A percentile compares a stretch with the other conserved stretches of the same genome.
Evolutionary conservation across 2,888 invertebrate genomes (phyloP).

Genomic region (Melipona beecheii): DNA sequence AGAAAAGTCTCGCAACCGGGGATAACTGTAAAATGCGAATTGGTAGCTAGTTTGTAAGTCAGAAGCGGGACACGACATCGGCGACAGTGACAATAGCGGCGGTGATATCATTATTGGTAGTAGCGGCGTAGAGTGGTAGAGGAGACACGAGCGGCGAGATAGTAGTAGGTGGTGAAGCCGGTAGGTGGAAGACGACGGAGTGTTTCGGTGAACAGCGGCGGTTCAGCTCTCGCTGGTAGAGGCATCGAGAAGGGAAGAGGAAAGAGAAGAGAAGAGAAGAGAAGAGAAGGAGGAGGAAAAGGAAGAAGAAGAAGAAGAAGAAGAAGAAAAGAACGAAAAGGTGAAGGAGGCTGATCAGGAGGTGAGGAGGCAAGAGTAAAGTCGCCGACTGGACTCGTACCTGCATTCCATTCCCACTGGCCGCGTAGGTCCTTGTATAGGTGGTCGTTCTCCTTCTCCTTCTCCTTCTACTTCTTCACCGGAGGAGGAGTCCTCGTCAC

Average conservation of each 20-base stretch:
- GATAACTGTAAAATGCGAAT: background rate
- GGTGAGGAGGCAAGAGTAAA: constrained; percentile 72
- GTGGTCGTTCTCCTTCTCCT: constrained; percentile 75
- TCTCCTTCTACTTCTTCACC: constrained; percentile 59
- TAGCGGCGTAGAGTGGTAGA: constrained; percentile 33
- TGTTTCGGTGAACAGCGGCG: constrained; percentile 75
- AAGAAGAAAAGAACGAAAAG: constrained; percentile 52
- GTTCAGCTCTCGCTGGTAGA: constrained; percentile 50
- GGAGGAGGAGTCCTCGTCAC: constrained; percentile 40
- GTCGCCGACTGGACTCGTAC: constrained; percentile 81
- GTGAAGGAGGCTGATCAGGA: constrained; percentile 71
- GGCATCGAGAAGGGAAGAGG: constrained; percentile 50
- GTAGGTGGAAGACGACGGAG: constrained; percentile 68
- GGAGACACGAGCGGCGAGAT: constrained; percentile 28
- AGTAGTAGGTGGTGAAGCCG: constrained; percentile 65
- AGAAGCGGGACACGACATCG: constrained; percentile 6
- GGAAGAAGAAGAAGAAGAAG: constrained; percentile 40
- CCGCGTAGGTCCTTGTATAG: constrained; percentile 83
- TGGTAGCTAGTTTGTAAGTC: background rate
- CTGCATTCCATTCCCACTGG: constrained; percentile 84
- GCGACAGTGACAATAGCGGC: constrained; percentile 37
- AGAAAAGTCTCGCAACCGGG: too few species aligned
- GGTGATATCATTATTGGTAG: constrained; percentile 52
- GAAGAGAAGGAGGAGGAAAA: constrained; percentile 70
- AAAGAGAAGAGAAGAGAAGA: constrained; percentile 48